A percentile compares a stretch with the other conserved stretches of the same genome.
Evolutionary conservation across 37 sponge, comb jelly and placozoan genomes (phyloP).

Genomic region (Spongilla lacustris): DNA sequence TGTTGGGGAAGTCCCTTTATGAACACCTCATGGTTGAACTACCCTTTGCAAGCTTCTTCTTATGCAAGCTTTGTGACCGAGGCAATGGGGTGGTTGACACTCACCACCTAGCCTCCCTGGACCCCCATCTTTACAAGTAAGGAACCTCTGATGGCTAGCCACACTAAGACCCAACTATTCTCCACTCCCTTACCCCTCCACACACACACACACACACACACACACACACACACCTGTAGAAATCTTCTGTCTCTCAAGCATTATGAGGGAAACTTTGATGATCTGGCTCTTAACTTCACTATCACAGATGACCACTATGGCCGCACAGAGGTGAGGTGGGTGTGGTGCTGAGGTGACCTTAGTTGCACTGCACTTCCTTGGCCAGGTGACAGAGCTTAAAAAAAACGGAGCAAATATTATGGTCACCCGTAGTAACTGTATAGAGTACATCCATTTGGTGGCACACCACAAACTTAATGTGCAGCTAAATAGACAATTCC

Average conservation of each 20-base stretch:
- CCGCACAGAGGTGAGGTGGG: conserved; percentile 45
- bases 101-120: conserved; percentile 90
- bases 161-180: not conserved
- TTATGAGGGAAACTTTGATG: conserved; percentile 70
- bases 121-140: conserved; percentile 85
- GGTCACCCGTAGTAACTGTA: conserved; percentile 78
- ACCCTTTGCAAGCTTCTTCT: conserved; percentile 91
- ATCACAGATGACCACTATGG: conserved; percentile 50
- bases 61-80: conserved; percentile 70
- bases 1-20: conserved; percentile 90
- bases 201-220: not conserved
- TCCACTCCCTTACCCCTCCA: not conserved
- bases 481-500: conserved; percentile 65
- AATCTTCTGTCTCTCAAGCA: conserved; percentile 87
- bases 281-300: conserved; percentile 89
- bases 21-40: conserved; percentile 86
- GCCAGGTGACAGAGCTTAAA: conserved; percentile 78
- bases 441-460: conserved; percentile 88
- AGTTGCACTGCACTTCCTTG: not conserved
- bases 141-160: not conserved
- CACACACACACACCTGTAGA: conserved; percentile 7
- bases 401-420: conserved; percentile 66
- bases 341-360: not conserved
- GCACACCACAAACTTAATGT: conserved; percentile 86
- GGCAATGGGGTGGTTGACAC: conserved; percentile 67